Conservation (phyloP, 2,797 vertebrate genomes). For the Enteromius radiatus region DNA sequence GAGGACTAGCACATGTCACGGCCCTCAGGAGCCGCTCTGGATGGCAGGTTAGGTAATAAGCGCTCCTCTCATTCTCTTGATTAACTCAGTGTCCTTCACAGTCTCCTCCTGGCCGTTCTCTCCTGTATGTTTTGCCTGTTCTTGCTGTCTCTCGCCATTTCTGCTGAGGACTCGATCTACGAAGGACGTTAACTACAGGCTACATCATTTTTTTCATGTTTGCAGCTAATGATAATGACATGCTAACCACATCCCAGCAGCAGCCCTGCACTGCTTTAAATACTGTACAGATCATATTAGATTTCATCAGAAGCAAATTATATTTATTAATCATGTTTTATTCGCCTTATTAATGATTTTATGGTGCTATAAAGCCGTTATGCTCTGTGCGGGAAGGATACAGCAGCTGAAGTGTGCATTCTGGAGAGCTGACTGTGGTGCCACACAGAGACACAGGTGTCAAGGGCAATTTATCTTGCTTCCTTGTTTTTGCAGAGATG, state of each 20-base stretch:
- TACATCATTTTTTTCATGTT: slow-evolving; percentile 3
- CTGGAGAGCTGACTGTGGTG: slow-evolving; percentile 35
- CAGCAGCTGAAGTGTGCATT: slow-evolving; percentile 40
- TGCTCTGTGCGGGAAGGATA: background rate
- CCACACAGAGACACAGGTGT: slow-evolving; percentile 46
- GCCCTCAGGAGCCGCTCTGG: slow-evolving; percentile 13
- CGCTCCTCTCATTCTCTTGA: slow-evolving; percentile 32
- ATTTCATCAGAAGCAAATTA: slow-evolving; percentile 23
- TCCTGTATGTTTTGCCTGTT: slow-evolving; percentile 41
- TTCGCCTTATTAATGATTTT: slow-evolving; percentile 12
- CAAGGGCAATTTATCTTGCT: slow-evolving; percentile 52
- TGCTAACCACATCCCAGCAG: slow-evolving; percentile 11
- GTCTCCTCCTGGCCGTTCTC: slow-evolving; percentile 22
- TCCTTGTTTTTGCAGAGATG: slow-evolving; percentile 43
- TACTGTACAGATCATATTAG: background rate
- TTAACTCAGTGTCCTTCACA: slow-evolving; percentile 45
- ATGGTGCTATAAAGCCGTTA: slow-evolving; percentile 14
- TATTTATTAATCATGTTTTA: slow-evolving; percentile 6
- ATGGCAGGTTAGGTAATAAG: slow-evolving; percentile 42
- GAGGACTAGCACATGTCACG: slow-evolving; percentile 18
- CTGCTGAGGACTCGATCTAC: slow-evolving; percentile 21
- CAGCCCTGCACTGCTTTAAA: slow-evolving; percentile 14
- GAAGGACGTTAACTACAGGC: slow-evolving; percentile 35
- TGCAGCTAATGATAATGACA: slow-evolving; percentile 42
- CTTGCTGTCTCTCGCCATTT: slow-evolving; percentile 30